Conservation (phyloP, 1,140 invertebrate species). For the Oryzaephilus surinamensis region DNA sequence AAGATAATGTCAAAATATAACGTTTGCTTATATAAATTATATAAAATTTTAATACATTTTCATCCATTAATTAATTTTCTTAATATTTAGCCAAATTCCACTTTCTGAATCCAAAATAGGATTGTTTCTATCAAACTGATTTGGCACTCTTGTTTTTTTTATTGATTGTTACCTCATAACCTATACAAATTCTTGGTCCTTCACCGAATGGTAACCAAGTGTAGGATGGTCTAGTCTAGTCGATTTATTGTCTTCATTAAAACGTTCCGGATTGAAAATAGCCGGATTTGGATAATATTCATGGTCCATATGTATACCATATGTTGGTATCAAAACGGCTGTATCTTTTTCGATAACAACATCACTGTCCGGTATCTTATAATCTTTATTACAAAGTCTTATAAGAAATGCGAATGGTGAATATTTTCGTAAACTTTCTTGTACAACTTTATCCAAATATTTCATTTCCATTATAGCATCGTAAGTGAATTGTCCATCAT, state of each 20-base stretch:
- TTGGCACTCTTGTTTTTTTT: too few species aligned
- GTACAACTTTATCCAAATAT: slow-evolving; percentile 23
- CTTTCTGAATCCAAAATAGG: too few species aligned
- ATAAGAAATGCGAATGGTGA: slow-evolving; percentile 39
- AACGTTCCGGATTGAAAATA: slow-evolving; percentile 53
- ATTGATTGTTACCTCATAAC: too few species aligned
- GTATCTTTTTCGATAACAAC: slow-evolving; percentile 38
- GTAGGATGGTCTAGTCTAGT: slow-evolving; percentile 27
- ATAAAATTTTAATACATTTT: too few species aligned
- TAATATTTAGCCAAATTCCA: too few species aligned
- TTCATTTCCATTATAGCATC: slow-evolving; percentile 45
- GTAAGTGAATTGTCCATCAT: slow-evolving; percentile 41
- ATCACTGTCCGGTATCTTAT: slow-evolving; percentile 33
- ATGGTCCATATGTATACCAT: slow-evolving; percentile 40
- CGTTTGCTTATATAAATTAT: too few species aligned
- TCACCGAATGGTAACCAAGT: slow-evolving; percentile 47
- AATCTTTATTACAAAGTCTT: slow-evolving; percentile 35
- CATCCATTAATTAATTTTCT: too few species aligned
- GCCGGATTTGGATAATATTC: slow-evolving; percentile 53
- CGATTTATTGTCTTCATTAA: slow-evolving; percentile 38
- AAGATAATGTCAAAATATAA: too few species aligned
- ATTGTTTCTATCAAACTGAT: too few species aligned
- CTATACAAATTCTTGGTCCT: slow-evolving; percentile 46
- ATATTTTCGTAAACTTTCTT: slow-evolving; percentile 45
- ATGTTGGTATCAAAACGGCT: slow-evolving; percentile 36